Evolutionary conservation across 2,888 invertebrate genomes (phyloP).

Genomic region (Cordylochernes scorpioides): DNA sequence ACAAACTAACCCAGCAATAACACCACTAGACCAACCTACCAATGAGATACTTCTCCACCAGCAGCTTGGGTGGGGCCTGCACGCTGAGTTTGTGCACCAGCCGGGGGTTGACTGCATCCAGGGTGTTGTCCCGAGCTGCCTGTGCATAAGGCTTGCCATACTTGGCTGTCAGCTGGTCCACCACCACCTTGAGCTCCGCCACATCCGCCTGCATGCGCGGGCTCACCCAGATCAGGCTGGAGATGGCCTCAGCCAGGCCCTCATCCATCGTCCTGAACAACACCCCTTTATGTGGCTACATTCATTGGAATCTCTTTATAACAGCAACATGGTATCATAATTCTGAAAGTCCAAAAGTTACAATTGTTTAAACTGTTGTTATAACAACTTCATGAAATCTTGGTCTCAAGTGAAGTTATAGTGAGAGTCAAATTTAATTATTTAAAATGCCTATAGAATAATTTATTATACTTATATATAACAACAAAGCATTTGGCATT

Average conservation of each 20-base stretch:
- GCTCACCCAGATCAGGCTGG: slow-evolving; percentile 87
- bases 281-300: no score
- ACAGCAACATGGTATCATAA: no score
- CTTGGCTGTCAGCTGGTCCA: slow-evolving; percentile 61
- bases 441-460: no score
- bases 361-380: no score
- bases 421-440: no score
- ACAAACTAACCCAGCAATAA: not conserved
- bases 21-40: slow-evolving; percentile 8
- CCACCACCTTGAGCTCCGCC: slow-evolving; percentile 44
- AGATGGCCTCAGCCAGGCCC: slow-evolving; percentile 79
- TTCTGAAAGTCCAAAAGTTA: no score
- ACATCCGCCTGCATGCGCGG: slow-evolving; percentile 43
- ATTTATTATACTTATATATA: no score
- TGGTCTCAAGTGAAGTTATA: no score
- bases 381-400: no score
- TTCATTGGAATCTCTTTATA: no score
- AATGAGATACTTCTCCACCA: slow-evolving; percentile 49
- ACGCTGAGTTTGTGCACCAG: slow-evolving; percentile 73
- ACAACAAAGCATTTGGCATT: no score
- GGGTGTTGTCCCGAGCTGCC: slow-evolving; percentile 51
- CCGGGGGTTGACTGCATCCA: slow-evolving; percentile 62
- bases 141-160: slow-evolving; percentile 83
- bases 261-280: slow-evolving; percentile 51
- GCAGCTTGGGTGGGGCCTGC: slow-evolving; percentile 74